Percentiles rank a stretch among this genome's conserved stretches.
These are phyloP conservation scores for Choristoneura rosaceana DNA, from an alignment of 2,888 invertebrate genomes.

Conservation along the genomic window DNA sequence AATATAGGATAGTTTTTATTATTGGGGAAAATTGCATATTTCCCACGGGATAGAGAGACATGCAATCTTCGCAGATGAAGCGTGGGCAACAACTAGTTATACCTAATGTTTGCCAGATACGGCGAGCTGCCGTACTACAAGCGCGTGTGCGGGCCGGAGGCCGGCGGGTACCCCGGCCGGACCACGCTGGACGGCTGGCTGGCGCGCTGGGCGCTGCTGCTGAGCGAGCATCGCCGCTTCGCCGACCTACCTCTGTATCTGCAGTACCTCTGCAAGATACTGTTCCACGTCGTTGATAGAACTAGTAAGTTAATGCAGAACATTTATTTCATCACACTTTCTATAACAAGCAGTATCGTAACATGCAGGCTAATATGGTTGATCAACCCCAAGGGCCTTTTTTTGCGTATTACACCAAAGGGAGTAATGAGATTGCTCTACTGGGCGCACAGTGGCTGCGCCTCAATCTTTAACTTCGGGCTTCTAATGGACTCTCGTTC, in stretches of 20 bases:
- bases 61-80: not conserved
- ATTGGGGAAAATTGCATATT: too few species aligned
- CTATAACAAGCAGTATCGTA: too few species aligned
- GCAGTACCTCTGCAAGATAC: conserved; percentile 89
- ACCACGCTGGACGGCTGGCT: conserved; percentile 89
- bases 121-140: conserved; percentile 78
- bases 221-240: conserved; percentile 77
- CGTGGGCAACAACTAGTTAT: not conserved
- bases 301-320: conserved; percentile 78
- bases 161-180: conserved; percentile 76
- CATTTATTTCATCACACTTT: too few species aligned
- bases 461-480: too few species aligned
- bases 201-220: conserved; percentile 87
- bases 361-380: too few species aligned
- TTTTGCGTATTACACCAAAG: too few species aligned
- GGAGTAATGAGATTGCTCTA: too few species aligned
- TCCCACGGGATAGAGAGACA: too few species aligned
- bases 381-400: too few species aligned
- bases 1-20: not conserved
- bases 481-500: too few species aligned
- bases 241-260: conserved; percentile 90
- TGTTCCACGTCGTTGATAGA: conserved; percentile 89
- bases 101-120: conserved; percentile 58
- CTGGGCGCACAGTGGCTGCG: too few species aligned
- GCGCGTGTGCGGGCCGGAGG: conserved; percentile 76